These are phyloP conservation scores for Brachionus paranguensis DNA, from an alignment of 1,140 invertebrate species.

Conservation along the genomic window DNA sequence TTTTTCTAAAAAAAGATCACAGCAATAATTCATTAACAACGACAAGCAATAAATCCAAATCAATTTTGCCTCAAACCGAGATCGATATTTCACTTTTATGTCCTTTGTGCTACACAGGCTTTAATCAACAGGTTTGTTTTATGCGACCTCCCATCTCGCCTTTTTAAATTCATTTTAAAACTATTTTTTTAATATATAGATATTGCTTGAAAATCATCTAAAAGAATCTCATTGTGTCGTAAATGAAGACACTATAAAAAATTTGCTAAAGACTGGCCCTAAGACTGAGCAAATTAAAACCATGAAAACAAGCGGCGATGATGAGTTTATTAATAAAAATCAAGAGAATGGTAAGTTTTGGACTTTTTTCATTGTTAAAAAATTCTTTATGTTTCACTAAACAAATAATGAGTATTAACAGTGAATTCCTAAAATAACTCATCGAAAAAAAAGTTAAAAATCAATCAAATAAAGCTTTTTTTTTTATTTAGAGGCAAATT, in stretches of 20 bases:
- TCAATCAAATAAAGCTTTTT: not conserved
- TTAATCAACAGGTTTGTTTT: not conserved
- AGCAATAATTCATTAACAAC: constrained; percentile 6
- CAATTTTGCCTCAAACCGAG: not conserved
- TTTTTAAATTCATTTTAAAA: not conserved
- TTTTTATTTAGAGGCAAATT: not conserved
- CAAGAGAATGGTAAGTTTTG: constrained; percentile 2
- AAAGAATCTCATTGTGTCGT: constrained; percentile 17
- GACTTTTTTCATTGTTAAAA: not conserved
- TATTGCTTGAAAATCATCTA: not conserved
- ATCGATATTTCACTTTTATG: not conserved
- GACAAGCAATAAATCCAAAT: not conserved
- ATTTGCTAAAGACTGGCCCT: not conserved
- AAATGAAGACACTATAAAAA: constrained; percentile 34
- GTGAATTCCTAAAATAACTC: not conserved
- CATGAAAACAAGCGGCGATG: not conserved
- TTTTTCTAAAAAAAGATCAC: not conserved
- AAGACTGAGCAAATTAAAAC: not conserved
- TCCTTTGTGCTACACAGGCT: not conserved
- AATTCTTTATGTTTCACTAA: not conserved
- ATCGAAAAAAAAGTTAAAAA: not conserved
- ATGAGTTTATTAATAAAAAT: not conserved
- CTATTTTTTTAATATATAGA: not conserved
- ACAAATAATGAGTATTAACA: not conserved
- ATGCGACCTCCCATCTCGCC: not conserved